These are phyloP conservation scores for Gortyna flavago DNA, from an alignment of 2,888 invertebrate species.

Conservation along the genomic window DNA sequence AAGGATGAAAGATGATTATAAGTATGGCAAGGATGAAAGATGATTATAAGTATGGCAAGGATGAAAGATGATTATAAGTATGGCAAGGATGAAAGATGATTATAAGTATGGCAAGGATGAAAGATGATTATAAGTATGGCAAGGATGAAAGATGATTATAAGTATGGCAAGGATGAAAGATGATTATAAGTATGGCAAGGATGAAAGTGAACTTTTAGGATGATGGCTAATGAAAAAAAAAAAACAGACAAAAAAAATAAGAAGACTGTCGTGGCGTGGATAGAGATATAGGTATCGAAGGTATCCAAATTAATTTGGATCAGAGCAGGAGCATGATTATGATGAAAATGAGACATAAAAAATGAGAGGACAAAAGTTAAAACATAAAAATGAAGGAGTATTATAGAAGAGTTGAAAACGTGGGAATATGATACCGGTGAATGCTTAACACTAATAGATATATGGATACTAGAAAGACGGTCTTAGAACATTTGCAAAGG, in stretches of 20 bases:
- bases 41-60: no score
- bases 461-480: background rate
- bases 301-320: background rate
- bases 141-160: no score
- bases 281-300: background rate
- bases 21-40: background rate
- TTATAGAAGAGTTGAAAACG: background rate
- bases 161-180: background rate
- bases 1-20: no score
- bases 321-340: background rate
- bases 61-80: no score
- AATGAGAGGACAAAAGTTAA: background rate
- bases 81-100: background rate
- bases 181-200: no score
- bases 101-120: background rate
- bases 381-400: background rate
- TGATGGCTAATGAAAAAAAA: background rate
- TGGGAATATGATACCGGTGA: background rate
- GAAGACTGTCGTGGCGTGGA: background rate
- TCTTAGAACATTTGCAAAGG: conserved; percentile 34
- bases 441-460: background rate
- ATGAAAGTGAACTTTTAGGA: background rate
- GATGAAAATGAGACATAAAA: background rate
- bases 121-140: no score
- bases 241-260: background rate